phyloP scores from a whole-genome alignment of 2,888 invertebrate species.

The Mylabris sibirica region DNA sequence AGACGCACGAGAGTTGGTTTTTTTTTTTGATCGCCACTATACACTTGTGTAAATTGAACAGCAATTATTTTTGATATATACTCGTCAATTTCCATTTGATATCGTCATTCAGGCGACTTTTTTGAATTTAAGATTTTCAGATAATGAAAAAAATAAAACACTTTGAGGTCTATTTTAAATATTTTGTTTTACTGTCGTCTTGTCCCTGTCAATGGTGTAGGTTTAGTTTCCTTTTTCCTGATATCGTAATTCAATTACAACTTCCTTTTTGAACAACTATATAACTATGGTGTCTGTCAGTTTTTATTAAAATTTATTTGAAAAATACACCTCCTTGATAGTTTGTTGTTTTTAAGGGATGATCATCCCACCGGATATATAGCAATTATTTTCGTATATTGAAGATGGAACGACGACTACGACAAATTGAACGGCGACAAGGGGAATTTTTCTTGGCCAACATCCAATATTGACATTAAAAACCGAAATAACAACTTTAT shows the following conservation, averaged over 20 bases:
- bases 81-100: not conserved
- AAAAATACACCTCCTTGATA: not conserved
- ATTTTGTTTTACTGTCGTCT: not conserved
- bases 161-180: not conserved
- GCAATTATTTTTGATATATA: not conserved
- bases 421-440: not conserved
- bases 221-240: no score
- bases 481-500: slow-evolving; percentile 34
- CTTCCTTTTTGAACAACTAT: not conserved
- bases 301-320: not conserved
- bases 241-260: slow-evolving; percentile 1
- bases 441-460: slow-evolving; percentile 22
- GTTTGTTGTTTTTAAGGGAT: not conserved
- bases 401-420: no score
- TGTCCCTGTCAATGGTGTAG: no score
- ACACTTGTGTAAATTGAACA: slow-evolving; percentile 9
- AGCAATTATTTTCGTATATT: not conserved
- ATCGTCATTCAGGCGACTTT: no score
- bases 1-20: no score
- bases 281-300: not conserved
- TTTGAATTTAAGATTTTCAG: no score
- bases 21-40: no score
- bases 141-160: not conserved
- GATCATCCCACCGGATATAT: slow-evolving; percentile 2
- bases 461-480: slow-evolving; percentile 23